phyloP scores from a whole-genome alignment of 1,140 invertebrate species.

The Drosophila bocki region DNA sequence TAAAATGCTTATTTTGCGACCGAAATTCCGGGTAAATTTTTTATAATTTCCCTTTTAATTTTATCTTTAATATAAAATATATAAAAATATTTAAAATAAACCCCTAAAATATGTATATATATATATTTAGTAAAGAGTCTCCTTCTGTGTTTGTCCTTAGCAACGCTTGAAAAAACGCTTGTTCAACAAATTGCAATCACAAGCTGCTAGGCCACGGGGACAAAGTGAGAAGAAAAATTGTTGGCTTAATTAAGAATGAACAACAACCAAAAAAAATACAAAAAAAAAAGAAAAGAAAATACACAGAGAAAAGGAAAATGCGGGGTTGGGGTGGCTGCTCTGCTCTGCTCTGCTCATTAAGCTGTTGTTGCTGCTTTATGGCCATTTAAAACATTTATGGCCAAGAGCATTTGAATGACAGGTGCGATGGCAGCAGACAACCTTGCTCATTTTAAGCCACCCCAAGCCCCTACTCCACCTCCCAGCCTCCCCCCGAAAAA shows the following conservation, averaged over 20 bases:
- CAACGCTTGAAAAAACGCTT: constrained; percentile 15
- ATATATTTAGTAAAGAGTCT: no score
- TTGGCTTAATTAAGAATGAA: constrained; percentile 57
- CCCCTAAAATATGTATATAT: no score
- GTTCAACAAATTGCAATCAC: constrained; percentile 62
- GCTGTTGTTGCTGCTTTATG: constrained; percentile 61
- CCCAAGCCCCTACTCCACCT: neutral
- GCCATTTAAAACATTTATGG: constrained; percentile 81
- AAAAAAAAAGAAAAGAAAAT: neutral
- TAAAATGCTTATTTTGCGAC: no score
- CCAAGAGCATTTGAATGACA: constrained; percentile 72
- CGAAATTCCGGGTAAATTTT: no score
- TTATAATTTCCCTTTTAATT: no score
- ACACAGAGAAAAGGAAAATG: neutral
- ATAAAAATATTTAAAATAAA: no score
- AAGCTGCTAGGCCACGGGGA: constrained; percentile 25
- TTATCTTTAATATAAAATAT: no score
- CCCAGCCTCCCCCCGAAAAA: neutral
- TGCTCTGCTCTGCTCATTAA: constrained; percentile 35
- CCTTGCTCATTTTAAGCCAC: constrained; percentile 66
- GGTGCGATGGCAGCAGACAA: constrained; percentile 60
- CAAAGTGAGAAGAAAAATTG: constrained; percentile 33
- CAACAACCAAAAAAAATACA: neutral
- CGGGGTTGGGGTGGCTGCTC: neutral
- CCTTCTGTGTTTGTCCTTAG: neutral